Conservation (phyloP, 1,140 invertebrate genomes). For the Diorhabda sublineata region DNA sequence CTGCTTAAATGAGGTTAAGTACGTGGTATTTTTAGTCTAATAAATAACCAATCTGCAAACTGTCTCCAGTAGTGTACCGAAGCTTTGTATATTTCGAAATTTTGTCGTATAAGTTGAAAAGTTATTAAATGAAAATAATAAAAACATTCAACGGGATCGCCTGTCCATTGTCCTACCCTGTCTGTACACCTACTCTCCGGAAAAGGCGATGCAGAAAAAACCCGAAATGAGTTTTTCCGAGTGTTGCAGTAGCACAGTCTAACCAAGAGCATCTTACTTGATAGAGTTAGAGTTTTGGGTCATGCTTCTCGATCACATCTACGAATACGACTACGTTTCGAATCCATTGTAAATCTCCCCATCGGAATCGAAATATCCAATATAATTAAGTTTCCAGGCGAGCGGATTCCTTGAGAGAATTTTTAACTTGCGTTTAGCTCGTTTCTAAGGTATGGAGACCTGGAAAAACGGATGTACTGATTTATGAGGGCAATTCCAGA, state of each 20-base stretch:
- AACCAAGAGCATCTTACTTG: background rate
- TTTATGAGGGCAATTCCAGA: background rate
- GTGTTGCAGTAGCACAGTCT: background rate
- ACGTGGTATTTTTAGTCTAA: too few species aligned
- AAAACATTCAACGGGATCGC: too few species aligned
- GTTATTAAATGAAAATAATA: too few species aligned
- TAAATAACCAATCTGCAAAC: too few species aligned
- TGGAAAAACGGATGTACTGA: background rate
- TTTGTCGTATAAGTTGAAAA: too few species aligned
- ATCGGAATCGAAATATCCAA: slow-evolving; percentile 40
- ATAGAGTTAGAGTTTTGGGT: slow-evolving; percentile 20
- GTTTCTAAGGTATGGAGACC: background rate
- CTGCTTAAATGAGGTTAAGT: too few species aligned
- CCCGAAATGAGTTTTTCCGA: background rate
- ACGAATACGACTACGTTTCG: slow-evolving; percentile 8
- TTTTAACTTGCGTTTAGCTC: slow-evolving; percentile 26
- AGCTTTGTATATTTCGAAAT: too few species aligned
- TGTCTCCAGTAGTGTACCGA: too few species aligned
- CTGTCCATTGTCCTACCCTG: too few species aligned
- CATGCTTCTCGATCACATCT: slow-evolving; percentile 28
- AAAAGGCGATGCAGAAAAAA: background rate
- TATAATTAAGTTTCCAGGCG: slow-evolving; percentile 45
- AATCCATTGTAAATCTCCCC: slow-evolving; percentile 42
- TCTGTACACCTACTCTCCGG: background rate
- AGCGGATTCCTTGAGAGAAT: slow-evolving; percentile 34